Evolutionary conservation across 2,113 vertebrate species (phyloP).

Genomic region (Phaethornis superciliosus): DNA sequence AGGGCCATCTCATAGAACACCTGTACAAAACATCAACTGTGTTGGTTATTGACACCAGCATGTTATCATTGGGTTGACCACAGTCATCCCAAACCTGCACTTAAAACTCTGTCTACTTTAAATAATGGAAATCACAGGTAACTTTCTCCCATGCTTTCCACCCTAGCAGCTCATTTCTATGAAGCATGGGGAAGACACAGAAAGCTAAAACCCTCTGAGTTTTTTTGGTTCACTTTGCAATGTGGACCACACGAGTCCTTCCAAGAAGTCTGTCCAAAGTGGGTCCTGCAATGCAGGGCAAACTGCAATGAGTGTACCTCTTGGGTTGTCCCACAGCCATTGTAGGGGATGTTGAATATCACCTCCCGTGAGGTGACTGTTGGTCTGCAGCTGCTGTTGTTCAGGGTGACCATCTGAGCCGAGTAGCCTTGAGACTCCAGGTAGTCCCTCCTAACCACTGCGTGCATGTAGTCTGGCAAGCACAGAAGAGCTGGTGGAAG

Average conservation of each 20-base stretch:
- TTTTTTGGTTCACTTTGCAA: not conserved
- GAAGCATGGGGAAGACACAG: not conserved
- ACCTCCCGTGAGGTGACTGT: slow-evolving; percentile 13
- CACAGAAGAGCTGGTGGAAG: slow-evolving; percentile 63
- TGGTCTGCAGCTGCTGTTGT: not conserved
- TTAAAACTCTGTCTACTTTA: not conserved
- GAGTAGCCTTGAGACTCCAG: slow-evolving; percentile 66
- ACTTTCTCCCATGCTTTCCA: not conserved
- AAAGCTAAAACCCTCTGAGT: not conserved
- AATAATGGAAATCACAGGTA: not conserved
- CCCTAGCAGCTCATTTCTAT: not conserved
- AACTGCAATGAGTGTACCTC: slow-evolving; percentile 1
- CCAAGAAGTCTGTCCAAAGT: not conserved
- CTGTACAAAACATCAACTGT: not conserved
- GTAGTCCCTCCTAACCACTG: slow-evolving; percentile 62
- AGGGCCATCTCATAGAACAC: not conserved
- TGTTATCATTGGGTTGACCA: no score
- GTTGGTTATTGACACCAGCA: no score
- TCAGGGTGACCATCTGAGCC: slow-evolving; percentile 7
- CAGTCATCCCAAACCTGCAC: not conserved
- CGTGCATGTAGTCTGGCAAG: slow-evolving; percentile 71
- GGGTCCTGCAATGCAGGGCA: no score
- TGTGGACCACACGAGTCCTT: not conserved
- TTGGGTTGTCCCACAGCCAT: slow-evolving; percentile 53
- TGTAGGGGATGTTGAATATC: slow-evolving; percentile 74